These are phyloP conservation scores for Aleiodes alternator DNA, from an alignment of 2,888 invertebrate species.

Conservation along the genomic window DNA sequence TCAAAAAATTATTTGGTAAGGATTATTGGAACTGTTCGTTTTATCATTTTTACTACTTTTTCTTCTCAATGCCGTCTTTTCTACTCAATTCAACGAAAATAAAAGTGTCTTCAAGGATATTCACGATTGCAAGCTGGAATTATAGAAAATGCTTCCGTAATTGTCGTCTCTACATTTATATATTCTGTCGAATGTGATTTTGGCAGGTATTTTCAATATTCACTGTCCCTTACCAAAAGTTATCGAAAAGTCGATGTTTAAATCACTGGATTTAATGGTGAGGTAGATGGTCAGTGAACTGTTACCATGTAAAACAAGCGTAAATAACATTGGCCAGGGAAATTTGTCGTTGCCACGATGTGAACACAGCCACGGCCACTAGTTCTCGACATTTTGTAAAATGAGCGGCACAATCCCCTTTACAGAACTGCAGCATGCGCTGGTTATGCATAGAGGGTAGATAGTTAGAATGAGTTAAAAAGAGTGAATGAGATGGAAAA, in stretches of 20 bases:
- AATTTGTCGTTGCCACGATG: slow-evolving; percentile 50
- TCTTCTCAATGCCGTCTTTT: too few relatives aligned
- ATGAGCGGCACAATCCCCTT: slow-evolving; percentile 22
- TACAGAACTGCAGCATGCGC: slow-evolving; percentile 30
- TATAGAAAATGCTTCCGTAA: neutral
- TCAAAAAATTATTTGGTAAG: too few relatives aligned
- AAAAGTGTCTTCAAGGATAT: too few relatives aligned
- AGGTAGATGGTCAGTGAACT: slow-evolving; percentile 18
- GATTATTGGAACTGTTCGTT: too few relatives aligned
- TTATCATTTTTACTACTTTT: too few relatives aligned
- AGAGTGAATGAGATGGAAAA: neutral
- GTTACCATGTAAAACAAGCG: slow-evolving; percentile 22
- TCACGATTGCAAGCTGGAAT: too few relatives aligned
- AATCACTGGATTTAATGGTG: slow-evolving; percentile 45
- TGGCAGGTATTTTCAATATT: neutral
- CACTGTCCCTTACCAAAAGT: slow-evolving; percentile 9
- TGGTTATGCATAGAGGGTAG: slow-evolving; percentile 13
- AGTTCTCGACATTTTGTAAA: slow-evolving; percentile 33
- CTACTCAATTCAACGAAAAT: too few relatives aligned
- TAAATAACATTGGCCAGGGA: slow-evolving; percentile 46
- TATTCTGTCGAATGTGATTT: neutral
- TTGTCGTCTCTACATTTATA: neutral
- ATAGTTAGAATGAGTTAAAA: neutral
- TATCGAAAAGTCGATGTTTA: slow-evolving; percentile 42
- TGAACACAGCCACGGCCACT: slow-evolving; percentile 48